Percentiles rank a stretch among this genome's conserved stretches.
Evolutionary conservation across 2,888 invertebrate species (phyloP).

Genomic region (Fragum sueziense): DNA sequence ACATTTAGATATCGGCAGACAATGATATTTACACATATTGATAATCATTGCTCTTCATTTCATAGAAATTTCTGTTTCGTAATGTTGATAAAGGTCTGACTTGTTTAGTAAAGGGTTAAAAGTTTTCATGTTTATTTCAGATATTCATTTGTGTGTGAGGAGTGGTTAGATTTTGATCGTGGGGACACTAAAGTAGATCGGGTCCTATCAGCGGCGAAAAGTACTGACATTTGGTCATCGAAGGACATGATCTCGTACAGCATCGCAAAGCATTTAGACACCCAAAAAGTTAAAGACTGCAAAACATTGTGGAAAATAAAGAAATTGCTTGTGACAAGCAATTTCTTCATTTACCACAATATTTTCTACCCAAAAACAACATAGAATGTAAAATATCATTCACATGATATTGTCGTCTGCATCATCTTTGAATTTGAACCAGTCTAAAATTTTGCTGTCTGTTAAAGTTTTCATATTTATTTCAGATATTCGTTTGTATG

Average conservation of each 20-base stretch:
- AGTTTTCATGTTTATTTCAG: slow-evolving; percentile 48
- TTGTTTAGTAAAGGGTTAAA: not conserved
- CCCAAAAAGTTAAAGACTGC: no score
- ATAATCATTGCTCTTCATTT: no score
- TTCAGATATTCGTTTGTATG: slow-evolving; percentile 74
- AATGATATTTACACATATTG: no score
- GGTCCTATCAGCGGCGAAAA: slow-evolving; percentile 78
- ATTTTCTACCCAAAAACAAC: no score
- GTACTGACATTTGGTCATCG: slow-evolving; percentile 79
- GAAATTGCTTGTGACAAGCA: no score
- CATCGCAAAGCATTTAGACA: slow-evolving; percentile 81
- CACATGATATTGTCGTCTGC: no score
- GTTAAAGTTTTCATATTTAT: not conserved
- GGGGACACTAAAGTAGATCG: slow-evolving; percentile 82
- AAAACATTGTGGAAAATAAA: no score
- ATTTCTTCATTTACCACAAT: no score
- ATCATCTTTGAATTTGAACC: no score
- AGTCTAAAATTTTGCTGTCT: not conserved
- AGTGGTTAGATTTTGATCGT: slow-evolving; percentile 82
- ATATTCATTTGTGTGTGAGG: slow-evolving; percentile 75
- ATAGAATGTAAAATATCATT: no score
- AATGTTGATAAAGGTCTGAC: not conserved
- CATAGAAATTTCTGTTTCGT: no score
- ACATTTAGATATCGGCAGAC: not conserved
- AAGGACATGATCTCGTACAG: slow-evolving; percentile 80